Evolutionary conservation across 2,797 vertebrate species (phyloP).

Genomic region (Hypotaenidia philippensis): DNA sequence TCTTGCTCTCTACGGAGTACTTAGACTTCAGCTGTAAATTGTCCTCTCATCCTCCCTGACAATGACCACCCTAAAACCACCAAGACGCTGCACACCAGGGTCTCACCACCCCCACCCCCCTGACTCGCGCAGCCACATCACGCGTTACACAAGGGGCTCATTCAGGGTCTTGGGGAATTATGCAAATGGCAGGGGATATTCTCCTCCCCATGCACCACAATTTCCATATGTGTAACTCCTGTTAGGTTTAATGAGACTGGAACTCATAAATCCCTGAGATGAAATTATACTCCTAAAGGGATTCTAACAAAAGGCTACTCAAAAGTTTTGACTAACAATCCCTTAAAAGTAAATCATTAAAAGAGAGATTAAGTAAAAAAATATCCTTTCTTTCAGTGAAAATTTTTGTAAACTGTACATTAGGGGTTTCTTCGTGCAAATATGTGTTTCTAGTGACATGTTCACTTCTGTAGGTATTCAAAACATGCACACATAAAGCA

Average conservation of each 20-base stretch:
- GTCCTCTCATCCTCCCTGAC: constrained; percentile 20
- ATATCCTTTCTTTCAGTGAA: background rate
- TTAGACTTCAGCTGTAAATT: constrained; percentile 54
- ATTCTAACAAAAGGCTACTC: constrained; percentile 35
- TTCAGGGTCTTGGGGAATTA: constrained; percentile 42
- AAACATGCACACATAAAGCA: background rate
- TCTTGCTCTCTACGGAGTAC: constrained; percentile 21
- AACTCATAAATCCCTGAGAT: constrained; percentile 59
- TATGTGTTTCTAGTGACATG: background rate
- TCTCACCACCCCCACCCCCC: background rate
- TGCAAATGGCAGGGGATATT: constrained; percentile 59
- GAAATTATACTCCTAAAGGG: constrained; percentile 2
- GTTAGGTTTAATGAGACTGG: constrained; percentile 49
- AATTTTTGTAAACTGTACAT: background rate
- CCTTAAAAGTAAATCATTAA: constrained; percentile 23
- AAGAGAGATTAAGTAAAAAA: constrained; percentile 18
- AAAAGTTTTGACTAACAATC: constrained; percentile 50
- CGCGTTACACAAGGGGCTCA: constrained; percentile 25
- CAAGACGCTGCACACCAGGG: background rate
- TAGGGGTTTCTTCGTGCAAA: background rate
- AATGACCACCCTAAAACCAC: background rate
- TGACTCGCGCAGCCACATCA: background rate
- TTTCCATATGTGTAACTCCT: constrained; percentile 53
- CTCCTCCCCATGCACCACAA: background rate
- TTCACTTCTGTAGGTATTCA: background rate